Evolutionary conservation across 2,797 vertebrate species (phyloP).

Genomic region (Oreochromis grahami): DNA sequence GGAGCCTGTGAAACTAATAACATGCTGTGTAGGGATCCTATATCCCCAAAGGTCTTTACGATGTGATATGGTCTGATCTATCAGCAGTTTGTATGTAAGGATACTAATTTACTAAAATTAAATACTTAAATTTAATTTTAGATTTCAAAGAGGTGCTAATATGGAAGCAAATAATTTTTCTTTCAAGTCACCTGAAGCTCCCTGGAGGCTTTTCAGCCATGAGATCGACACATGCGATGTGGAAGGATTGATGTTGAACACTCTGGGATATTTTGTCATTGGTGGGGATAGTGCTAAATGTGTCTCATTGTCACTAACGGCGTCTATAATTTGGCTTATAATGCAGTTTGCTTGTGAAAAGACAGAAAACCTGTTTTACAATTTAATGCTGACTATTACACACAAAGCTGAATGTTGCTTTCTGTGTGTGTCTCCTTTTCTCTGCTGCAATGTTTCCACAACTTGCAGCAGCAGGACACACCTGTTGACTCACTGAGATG

Average conservation of each 20-base stretch:
- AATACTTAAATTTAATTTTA: background rate
- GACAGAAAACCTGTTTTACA: background rate
- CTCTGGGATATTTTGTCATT: fast-evolving
- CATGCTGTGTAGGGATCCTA: too few species aligned
- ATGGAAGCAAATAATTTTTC: fast-evolving
- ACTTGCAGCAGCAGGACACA: background rate
- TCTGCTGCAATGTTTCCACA: conserved; percentile 22
- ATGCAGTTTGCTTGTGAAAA: background rate
- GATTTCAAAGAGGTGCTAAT: background rate
- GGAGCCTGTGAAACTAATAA: background rate
- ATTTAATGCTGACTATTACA: background rate
- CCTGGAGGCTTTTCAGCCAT: fast-evolving
- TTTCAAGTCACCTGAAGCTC: background rate
- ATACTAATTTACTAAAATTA: background rate
- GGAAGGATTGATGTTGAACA: background rate
- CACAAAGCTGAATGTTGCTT: background rate
- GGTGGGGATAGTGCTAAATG: background rate
- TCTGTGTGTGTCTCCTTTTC: background rate
- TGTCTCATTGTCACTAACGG: background rate
- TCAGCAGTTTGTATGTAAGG: background rate
- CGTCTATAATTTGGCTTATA: fast-evolving
- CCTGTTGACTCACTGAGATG: conserved; percentile 32
- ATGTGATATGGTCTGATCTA: background rate
- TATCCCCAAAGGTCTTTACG: fast-evolving
- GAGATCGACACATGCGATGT: fast-evolving